Conservation (phyloP, 2,797 vertebrate genomes). For the Oreonectes daqikongensis region DNA sequence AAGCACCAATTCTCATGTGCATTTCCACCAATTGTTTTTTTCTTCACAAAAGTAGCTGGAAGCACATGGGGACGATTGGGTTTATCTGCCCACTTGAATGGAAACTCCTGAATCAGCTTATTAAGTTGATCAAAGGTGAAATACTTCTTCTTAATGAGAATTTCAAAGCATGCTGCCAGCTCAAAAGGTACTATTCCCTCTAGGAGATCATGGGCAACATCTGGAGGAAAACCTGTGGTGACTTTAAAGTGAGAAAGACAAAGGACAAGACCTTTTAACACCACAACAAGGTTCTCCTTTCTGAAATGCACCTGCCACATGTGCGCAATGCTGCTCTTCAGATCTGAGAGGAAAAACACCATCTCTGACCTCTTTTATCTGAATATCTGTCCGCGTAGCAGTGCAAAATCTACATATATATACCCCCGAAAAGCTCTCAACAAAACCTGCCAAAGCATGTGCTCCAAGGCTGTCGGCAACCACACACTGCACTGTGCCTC, state of each 20-base stretch:
- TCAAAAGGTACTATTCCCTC: too few species aligned
- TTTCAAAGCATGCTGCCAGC: too few species aligned
- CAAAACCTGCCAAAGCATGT: background rate
- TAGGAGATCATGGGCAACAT: too few species aligned
- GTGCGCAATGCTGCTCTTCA: too few species aligned
- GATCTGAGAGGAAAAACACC: background rate
- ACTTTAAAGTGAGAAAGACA: too few species aligned
- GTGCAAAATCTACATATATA: slow-evolving; percentile 20
- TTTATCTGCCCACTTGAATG: slow-evolving; percentile 21
- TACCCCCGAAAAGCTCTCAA: background rate
- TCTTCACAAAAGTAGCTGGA: background rate
- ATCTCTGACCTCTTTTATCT: background rate
- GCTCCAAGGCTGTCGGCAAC: background rate
- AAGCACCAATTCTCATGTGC: slow-evolving; percentile 1
- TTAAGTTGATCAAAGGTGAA: too few species aligned
- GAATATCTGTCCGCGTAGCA: background rate
- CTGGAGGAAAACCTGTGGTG: too few species aligned
- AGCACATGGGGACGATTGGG: background rate
- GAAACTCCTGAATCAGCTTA: slow-evolving; percentile 6
- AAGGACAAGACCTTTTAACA: too few species aligned
- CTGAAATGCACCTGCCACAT: too few species aligned
- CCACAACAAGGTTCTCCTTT: too few species aligned
- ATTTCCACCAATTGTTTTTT: background rate
- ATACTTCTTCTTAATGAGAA: too few species aligned
- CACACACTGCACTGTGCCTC: background rate